Evolutionary conservation across 1,140 invertebrate genomes (phyloP).

Genomic region (Magallana angulata): DNA sequence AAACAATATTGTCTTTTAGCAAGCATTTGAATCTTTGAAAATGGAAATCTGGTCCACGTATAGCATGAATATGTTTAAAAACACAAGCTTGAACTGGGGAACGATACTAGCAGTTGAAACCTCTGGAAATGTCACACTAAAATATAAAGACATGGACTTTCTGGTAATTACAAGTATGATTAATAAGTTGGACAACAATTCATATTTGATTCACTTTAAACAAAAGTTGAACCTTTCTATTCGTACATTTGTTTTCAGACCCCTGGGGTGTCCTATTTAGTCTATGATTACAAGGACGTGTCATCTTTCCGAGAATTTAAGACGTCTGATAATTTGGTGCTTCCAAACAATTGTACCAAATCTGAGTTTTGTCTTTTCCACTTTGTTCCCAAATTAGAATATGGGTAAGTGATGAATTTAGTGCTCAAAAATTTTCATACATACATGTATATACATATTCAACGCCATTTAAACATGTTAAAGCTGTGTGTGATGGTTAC

Average conservation of each 20-base stretch:
- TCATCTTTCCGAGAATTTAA: constrained; percentile 2
- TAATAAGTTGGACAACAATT: no score
- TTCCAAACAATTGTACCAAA: constrained; percentile 35
- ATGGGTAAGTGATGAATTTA: neutral
- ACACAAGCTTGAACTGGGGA: neutral
- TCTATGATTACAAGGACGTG: neutral
- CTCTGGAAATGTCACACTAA: neutral
- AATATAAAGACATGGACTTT: neutral
- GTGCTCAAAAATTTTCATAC: neutral
- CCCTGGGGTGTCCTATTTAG: neutral
- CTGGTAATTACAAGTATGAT: neutral
- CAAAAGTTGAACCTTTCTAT: neutral
- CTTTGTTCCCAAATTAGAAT: constrained; percentile 20
- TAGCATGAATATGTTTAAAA: neutral
- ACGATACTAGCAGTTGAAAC: constrained; percentile 30
- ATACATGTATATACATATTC: no score
- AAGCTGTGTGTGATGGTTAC: no score
- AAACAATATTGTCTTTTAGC: neutral
- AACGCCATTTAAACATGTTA: no score
- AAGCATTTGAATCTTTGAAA: constrained; percentile 9
- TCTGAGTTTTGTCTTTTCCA: constrained; percentile 44
- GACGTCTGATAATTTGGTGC: neutral
- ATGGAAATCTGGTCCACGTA: constrained; percentile 19
- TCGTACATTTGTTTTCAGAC: neutral
- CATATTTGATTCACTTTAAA: neutral